A percentile compares a stretch with the other conserved stretches of the same genome.
Conservation (phyloP, 2,888 invertebrate genomes). For the Scaptomyza caliginosa region DNA sequence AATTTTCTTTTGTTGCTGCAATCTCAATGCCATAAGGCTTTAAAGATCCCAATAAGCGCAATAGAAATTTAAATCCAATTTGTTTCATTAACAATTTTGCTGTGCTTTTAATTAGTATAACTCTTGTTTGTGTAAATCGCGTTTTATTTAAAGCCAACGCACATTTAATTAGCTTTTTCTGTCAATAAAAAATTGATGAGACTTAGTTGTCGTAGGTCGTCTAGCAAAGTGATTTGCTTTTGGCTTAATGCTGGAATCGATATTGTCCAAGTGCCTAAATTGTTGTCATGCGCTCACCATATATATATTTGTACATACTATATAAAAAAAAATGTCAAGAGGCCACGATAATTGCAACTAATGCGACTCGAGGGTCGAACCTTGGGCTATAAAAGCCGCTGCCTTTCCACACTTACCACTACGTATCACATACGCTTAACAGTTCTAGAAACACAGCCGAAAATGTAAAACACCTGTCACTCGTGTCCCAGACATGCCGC, state of each 20-base stretch:
- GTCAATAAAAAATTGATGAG: constrained; percentile 53
- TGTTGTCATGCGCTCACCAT: background rate
- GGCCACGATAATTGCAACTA: constrained; percentile 79
- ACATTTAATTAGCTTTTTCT: constrained; percentile 19
- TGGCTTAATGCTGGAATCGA: constrained; percentile 52
- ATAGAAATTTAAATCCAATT: constrained; percentile 64
- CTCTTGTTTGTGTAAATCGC: constrained; percentile 7
- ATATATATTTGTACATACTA: background rate
- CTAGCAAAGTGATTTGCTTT: constrained; percentile 2
- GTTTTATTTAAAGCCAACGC: constrained; percentile 66
- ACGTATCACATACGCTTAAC: constrained; percentile 5
- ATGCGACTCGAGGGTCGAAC: constrained; percentile 68
- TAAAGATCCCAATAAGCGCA: constrained; percentile 28
- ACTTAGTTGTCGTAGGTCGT: constrained; percentile 49
- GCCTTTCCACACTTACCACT: background rate
- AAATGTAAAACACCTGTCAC: constrained; percentile 61
- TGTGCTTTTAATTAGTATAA: constrained; percentile 49
- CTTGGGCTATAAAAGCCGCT: constrained; percentile 64
- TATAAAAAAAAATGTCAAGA: constrained; percentile 78
- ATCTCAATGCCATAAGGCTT: background rate
- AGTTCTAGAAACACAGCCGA: constrained; percentile 30
- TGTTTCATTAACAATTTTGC: constrained; percentile 56
- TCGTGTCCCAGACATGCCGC: constrained; percentile 4
- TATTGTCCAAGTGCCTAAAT: constrained; percentile 59
- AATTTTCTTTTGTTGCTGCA: constrained; percentile 14